phyloP scores from a whole-genome alignment of 35 echinoderm and acorn worm species.

The Apostichopus californicus region DNA sequence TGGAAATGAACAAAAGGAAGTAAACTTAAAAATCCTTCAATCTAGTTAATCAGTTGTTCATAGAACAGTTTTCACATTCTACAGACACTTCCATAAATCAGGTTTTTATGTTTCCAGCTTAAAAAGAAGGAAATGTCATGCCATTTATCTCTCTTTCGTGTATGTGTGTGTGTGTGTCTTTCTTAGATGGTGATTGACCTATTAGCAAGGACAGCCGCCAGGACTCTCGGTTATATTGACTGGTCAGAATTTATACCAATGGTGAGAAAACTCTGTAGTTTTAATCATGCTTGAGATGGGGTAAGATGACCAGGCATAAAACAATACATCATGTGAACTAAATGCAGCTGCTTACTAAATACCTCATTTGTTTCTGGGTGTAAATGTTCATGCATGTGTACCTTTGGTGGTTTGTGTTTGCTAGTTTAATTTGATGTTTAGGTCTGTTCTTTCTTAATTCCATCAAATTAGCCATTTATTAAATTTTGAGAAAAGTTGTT shows the following conservation, averaged over 20 bases:
- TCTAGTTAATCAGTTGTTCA: too few relatives aligned
- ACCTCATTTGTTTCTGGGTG: neutral
- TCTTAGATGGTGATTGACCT: constrained; percentile 76
- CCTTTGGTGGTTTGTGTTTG: neutral
- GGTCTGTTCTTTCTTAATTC: neutral
- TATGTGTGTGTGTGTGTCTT: constrained; percentile 38
- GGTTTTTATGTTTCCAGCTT: too few relatives aligned
- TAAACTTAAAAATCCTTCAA: too few relatives aligned
- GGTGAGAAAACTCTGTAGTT: constrained; percentile 56
- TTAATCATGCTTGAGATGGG: neutral
- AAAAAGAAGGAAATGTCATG: too few relatives aligned
- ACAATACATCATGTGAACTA: neutral
- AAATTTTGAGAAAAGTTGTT: too few relatives aligned
- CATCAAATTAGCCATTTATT: too few relatives aligned
- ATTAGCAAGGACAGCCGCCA: constrained; percentile 73
- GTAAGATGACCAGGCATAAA: neutral
- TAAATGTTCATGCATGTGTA: neutral
- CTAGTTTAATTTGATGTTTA: neutral
- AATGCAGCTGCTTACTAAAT: too few relatives aligned
- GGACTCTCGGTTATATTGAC: constrained; percentile 94
- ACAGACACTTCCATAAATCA: too few relatives aligned
- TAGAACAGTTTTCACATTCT: too few relatives aligned
- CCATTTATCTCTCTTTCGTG: neutral
- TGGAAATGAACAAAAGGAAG: too few relatives aligned
- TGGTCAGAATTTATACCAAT: constrained; percentile 86